phyloP scores from a whole-genome alignment of 2,797 vertebrate genomes.

The Meda fulgida region DNA sequence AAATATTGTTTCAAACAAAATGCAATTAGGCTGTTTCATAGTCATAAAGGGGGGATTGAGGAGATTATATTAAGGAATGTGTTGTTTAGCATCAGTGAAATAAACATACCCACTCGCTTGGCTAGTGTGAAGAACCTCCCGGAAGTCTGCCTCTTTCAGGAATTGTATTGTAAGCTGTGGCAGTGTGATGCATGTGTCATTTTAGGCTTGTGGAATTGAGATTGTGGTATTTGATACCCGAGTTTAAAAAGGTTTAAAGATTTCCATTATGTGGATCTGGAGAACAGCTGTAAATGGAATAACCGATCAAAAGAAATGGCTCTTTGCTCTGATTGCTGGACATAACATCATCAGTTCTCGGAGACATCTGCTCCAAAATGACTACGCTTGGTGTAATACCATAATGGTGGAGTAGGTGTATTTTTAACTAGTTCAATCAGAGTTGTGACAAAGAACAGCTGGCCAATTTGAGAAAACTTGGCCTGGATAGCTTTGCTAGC shows the following conservation, averaged over 20 bases:
- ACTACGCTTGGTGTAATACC: not conserved
- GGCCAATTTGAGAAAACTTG: not conserved
- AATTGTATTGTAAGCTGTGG: constrained; percentile 38
- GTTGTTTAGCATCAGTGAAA: constrained; percentile 7
- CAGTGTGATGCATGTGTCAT: constrained; percentile 20
- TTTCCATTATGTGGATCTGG: constrained; percentile 35
- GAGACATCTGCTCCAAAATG: not conserved
- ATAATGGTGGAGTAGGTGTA: not conserved
- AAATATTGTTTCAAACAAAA: not conserved
- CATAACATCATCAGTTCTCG: not conserved
- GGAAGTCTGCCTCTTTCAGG: constrained; percentile 11
- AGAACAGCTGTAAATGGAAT: constrained; percentile 33
- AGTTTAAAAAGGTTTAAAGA: constrained; percentile 45
- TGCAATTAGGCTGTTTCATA: not conserved
- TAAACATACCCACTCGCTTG: not conserved
- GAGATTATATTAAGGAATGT: not conserved
- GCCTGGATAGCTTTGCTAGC: too few relatives aligned
- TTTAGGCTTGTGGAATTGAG: constrained; percentile 25
- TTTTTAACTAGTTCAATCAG: not conserved
- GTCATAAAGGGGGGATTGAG: not conserved
- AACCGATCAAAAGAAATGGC: constrained; percentile 37
- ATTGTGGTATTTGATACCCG: constrained; percentile 37
- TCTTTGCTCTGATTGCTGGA: constrained; percentile 16
- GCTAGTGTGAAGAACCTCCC: constrained; percentile 9
- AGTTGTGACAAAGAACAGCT: not conserved